Conservation (phyloP, 2,888 invertebrate genomes). For the Protula sp. region DNA sequence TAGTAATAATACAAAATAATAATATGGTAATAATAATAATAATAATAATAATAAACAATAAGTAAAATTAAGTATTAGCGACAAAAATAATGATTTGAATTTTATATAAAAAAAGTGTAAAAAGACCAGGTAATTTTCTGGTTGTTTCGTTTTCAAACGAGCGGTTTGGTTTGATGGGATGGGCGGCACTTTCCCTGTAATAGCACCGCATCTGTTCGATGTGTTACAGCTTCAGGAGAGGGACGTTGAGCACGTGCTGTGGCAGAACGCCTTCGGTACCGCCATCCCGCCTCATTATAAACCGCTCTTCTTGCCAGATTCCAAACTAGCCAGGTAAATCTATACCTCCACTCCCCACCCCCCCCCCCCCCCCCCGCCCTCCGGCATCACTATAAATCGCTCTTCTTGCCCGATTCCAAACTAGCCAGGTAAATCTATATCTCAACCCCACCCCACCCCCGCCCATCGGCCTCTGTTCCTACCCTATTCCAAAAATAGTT, state of each 20-base stretch:
- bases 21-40: too few species aligned
- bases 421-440: neutral
- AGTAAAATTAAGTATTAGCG: too few species aligned
- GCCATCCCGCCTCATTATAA: neutral
- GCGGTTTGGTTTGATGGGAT: too few species aligned
- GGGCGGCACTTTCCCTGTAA: too few species aligned
- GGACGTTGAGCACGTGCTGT: neutral
- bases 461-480: neutral
- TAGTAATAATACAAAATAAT: too few species aligned
- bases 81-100: too few species aligned
- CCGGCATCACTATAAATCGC: neutral
- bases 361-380: neutral
- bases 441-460: neutral
- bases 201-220: too few species aligned
- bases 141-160: too few species aligned
- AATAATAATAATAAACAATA: too few species aligned
- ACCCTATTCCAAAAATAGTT: neutral
- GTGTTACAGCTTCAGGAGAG: neutral
- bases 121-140: too few species aligned
- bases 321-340: neutral
- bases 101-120: too few species aligned
- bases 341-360: neutral
- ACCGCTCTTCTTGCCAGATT: neutral
- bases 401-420: neutral
- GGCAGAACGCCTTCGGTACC: neutral